Conservation (phyloP, 2,113 vertebrate genomes). For the Bungarus multicinctus region DNA sequence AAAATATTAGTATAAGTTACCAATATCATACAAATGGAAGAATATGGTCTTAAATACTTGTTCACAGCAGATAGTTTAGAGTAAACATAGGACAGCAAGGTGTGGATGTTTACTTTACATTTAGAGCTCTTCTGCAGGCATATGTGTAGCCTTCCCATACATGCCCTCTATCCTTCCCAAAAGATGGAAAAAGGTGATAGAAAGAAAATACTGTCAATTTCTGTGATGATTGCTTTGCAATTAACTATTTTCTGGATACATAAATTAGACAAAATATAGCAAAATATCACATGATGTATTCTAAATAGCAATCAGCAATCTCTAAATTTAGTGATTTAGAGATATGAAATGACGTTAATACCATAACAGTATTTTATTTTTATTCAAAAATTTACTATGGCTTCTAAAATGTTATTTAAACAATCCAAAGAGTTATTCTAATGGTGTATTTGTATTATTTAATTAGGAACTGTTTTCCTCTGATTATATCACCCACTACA, state of each 20-base stretch:
- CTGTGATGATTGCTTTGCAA: not conserved
- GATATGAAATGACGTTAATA: not conserved
- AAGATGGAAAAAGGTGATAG: not conserved
- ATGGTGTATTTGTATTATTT: not conserved
- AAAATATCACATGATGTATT: not conserved
- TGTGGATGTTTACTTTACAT: not conserved
- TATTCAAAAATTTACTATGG: slow-evolving; percentile 14
- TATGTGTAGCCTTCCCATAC: not conserved
- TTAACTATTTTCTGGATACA: not conserved
- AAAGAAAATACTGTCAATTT: not conserved
- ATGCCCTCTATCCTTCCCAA: not conserved
- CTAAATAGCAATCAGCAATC: not conserved
- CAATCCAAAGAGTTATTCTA: not conserved
- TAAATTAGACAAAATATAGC: not conserved
- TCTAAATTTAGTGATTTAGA: slow-evolving; percentile 3
- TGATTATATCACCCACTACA: not conserved
- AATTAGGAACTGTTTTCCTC: not conserved
- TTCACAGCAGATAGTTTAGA: not conserved
- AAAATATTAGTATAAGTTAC: not conserved
- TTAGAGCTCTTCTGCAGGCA: not conserved
- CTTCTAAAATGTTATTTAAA: not conserved
- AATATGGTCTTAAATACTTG: not conserved
- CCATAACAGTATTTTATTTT: not conserved
- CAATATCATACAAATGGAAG: too few relatives aligned
- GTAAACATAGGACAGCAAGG: not conserved